These are phyloP conservation scores for Hemicrepidius hirtus DNA, from an alignment of 2,888 invertebrate species.

Conservation along the genomic window DNA sequence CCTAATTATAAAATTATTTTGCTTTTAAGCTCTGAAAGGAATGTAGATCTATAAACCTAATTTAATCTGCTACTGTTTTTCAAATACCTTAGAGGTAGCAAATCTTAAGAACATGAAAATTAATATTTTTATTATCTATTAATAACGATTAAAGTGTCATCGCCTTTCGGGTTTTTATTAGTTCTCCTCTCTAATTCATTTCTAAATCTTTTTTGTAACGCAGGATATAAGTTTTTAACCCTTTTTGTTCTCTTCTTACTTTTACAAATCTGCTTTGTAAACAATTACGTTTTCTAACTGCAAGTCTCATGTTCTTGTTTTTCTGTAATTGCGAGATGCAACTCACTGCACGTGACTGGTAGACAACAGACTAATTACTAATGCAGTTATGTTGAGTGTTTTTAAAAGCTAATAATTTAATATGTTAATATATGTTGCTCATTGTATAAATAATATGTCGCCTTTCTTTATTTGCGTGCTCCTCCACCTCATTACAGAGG, in stretches of 20 bases:
- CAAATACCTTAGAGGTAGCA: too few species aligned
- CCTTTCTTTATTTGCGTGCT: conserved; percentile 34
- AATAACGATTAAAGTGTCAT: too few species aligned
- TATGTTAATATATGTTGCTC: conserved; percentile 23
- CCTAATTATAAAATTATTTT: too few species aligned
- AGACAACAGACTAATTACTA: conserved; percentile 52
- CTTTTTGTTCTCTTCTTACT: too few species aligned
- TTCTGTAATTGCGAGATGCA: neutral
- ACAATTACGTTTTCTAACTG: conserved; percentile 17
- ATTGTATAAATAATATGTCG: conserved; percentile 13
- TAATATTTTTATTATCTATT: too few species aligned
- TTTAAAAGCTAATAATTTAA: conserved; percentile 45
- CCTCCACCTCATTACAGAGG: neutral
- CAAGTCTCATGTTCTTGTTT: neutral
- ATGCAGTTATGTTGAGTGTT: conserved; percentile 51
- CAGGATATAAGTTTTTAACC: neutral
- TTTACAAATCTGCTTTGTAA: neutral
- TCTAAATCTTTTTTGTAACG: neutral
- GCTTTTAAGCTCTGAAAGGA: too few species aligned
- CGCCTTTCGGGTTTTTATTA: neutral
- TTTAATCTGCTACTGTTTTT: too few species aligned
- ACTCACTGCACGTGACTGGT: conserved; percentile 54
- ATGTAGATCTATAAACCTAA: too few species aligned
- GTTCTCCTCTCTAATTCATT: neutral
- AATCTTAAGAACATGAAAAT: too few species aligned